Base-by-base conservation (phyloP, 1,140 invertebrate genomes). In the Euglossa dilemma region DNA sequence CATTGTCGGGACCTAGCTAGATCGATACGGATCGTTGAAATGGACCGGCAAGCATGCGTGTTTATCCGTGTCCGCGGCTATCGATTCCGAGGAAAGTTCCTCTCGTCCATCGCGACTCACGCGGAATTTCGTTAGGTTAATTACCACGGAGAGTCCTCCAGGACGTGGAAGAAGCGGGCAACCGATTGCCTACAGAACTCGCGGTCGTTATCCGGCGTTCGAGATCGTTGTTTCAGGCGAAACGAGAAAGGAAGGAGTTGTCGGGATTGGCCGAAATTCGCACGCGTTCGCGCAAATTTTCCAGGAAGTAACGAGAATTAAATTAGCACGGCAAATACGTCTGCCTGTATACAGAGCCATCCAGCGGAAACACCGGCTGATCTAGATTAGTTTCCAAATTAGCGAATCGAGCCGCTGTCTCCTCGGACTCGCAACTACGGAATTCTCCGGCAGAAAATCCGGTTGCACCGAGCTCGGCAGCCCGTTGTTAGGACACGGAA, bases 301-400 rank as follows among this genome's bases (percentile, higher is more conserved):
- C 23, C 45, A 25, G n/a, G n/a, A n/a, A 69, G 14, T 43, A 16
- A 18, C 12, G 9, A n/a, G 2, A 36, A 56, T 54, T 36, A 50
- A 54, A 56, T 72, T 23, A 54, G 28, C 8, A 63, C 25, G 61
- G 36, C 25, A 63, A 63, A 63, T 63, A 63, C 28, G 8, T 63
- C 3, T 36, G 16, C 8, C 18, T 20, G 18, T 63, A 9, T 8
- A 63, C 8, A 36, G 9, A 25, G 57, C 2, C 12, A 61, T 7
- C n/a, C 28, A 20, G 36, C 18, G 61, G 28, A 63, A 63, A 16
- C 8, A 9, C 61, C 20, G 8, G 0, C 16, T 63, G 25, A 63
- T 43, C 52, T 18, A 11, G n/a, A 63, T 76, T 52, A 50, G 25
- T 76, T 52, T 76, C 25, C 47, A 52, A 64, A 76, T 76, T 64